Base-by-base conservation (phyloP, 2,888 invertebrate species). In the Zonitis immaculata region DNA sequence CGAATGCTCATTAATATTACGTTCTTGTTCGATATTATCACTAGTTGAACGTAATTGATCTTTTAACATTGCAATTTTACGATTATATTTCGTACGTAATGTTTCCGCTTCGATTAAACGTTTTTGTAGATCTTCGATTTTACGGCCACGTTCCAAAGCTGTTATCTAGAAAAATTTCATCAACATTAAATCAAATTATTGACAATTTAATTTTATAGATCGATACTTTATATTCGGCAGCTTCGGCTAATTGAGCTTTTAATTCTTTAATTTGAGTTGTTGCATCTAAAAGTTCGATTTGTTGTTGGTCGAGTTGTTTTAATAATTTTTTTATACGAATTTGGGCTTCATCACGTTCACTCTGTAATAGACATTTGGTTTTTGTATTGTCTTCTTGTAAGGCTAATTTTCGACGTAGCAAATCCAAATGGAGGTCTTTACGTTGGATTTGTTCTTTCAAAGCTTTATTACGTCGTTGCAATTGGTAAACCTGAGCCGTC, bases 361-460 rank as follows among this genome's bases (percentile, higher is more conserved):
- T 84, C 66, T 83, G 83, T 20, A 87, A 67, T 44, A 85, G 70
- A 51, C 82, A 80, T 65, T 83, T 84, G 27, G 82, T 79, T 53
- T 85, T 78, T 2, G 83, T 79, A 50, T 82, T 85, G 63, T 89
- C 88, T 73, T 92, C 93, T 73, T 92, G 88, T 11, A 92, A 81
- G 52, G 87, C 87, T 48, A 95, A 78, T 75, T 96, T 96, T 63
- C 94, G 86, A 42, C 94, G 81, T 44, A 95, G 78, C 54, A 95
- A 80, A 75, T 96, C 95, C 69, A 95, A 78, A 73, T 96, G 95
- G 35, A 95, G 80, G 71, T 96, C 96, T 67, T 94, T 87, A 52
- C 94, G 84, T 70, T 95, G 94, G 26, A 95, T 79, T 73, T 96
- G 95, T 71, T 95, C 95, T 46, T 94, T 82, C 11, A 95, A 77